Evolutionary conservation across 1,140 invertebrate species (phyloP), one percentile per base, ranked within the genome.

Genomic region (Chironomus striatipennis): DNA sequence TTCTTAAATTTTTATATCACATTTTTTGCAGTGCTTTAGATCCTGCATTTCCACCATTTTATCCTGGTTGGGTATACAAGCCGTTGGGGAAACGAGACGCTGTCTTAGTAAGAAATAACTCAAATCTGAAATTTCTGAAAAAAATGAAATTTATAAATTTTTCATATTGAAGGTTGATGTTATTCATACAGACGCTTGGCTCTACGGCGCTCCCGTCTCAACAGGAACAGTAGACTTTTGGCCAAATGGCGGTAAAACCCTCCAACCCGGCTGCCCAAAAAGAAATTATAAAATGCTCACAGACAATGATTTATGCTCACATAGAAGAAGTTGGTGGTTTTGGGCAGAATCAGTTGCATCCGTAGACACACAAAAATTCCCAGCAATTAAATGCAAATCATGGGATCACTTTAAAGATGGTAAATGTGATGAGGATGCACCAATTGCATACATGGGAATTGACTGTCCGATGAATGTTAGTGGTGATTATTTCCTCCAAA

Each of bases 181-280:
- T 0, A 90, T 91, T 74, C 90, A 91, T 77, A 89, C 90, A 1
- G 89, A 91, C 77, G 88, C 86, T 2, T 85, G 85, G 3, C 77
- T 84, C 0, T 88, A 88, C 75, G 87, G 87, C 0, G 85, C 85
- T 0, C 85, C 85, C 0, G 82, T 84, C 0, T 77, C 82, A 20
- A 87, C 86, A 0, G 88, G 87, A 2, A 87, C 86, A 0, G 87
- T 82, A 2, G 88, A 89, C 77, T 89, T 89, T 79, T 88, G 86
- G 85, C 86, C 88, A 0, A 89, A 89, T 77, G 83, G 85, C 0
- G 87, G 87, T 0, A 84, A 83, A 42, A 85, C 84, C 21, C 78
- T 84, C 4, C 87, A 89, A 74, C 87, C 87, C 0, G 87, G 87
- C 4, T 89, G 87, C 75, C 84, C 85, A 0, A 81, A 79, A 74